Evolutionary conservation across 2,888 invertebrate genomes (phyloP).

Genomic region (Dorcus hopei): DNA sequence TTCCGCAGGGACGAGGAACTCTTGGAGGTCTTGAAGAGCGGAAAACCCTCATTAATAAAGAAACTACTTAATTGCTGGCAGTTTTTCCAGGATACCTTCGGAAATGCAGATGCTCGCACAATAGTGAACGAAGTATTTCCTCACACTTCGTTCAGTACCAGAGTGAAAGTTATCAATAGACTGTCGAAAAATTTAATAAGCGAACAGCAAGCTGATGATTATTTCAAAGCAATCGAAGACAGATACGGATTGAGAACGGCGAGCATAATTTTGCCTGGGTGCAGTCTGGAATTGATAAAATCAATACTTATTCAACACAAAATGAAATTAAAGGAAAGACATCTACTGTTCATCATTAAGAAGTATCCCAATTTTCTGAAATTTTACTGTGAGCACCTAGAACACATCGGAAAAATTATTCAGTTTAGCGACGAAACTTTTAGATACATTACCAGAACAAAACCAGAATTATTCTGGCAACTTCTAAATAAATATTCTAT

Average conservation of each 20-base stretch:
- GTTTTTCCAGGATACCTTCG: constrained; percentile 5
- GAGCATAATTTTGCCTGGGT: constrained; percentile 11
- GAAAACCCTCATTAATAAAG: constrained; percentile 7
- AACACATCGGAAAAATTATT: not conserved
- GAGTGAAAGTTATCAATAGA: constrained; percentile 10
- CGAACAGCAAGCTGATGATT: constrained; percentile 11
- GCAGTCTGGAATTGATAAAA: constrained; percentile 11
- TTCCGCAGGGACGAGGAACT: constrained; percentile 6
- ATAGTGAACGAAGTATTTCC: constrained; percentile 14
- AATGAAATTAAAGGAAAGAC: constrained; percentile 7
- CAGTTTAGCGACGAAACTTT: not conserved
- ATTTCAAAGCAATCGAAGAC: constrained; percentile 10
- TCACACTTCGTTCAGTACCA: constrained; percentile 9
- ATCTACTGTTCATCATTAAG: constrained; percentile 18
- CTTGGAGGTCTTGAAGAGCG: constrained; percentile 8
- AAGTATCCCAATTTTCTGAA: constrained; percentile 10
- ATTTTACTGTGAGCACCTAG: constrained; percentile 8
- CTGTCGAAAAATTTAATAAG: constrained; percentile 5
- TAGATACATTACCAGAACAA: not conserved
- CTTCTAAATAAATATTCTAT: not conserved
- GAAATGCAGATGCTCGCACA: not conserved
- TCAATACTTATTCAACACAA: constrained; percentile 8
- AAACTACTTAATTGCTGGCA: constrained; percentile 6
- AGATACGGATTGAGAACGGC: constrained; percentile 20
- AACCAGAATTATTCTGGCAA: not conserved